Evolutionary conservation across 2,113 vertebrate genomes (phyloP).

Genomic region (Vulpes lagopus): DNA sequence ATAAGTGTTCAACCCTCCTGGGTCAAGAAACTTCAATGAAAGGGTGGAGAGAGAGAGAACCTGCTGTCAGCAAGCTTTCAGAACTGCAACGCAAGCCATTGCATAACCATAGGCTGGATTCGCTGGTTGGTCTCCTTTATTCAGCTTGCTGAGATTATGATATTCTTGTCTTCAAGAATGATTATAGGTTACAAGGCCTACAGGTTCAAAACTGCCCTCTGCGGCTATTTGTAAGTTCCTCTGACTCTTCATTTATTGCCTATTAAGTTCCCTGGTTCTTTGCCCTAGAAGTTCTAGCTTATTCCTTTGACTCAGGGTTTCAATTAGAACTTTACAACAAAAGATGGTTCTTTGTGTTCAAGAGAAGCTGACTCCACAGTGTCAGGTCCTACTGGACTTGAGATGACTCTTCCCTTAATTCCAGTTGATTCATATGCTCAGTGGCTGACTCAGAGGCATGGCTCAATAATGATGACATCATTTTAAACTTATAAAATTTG

Average conservation of each 20-base stretch:
- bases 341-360: conserved; percentile 9
- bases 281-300: conserved; percentile 13
- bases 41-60: conserved; percentile 12
- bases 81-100: conserved; percentile 56
- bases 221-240: conserved; percentile 19
- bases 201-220: conserved; percentile 59
- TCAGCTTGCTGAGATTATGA: not conserved
- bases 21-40: conserved; percentile 63
- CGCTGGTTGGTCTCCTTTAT: conserved; percentile 52
- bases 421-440: conserved; percentile 69
- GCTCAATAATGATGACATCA: conserved; percentile 69
- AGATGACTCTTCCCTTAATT: conserved; percentile 31
- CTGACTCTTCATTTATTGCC: not conserved
- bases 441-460: conserved; percentile 75
- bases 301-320: conserved; percentile 26
- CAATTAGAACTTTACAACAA: conserved; percentile 34
- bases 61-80: conserved; percentile 62
- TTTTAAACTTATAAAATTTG: conserved; percentile 58
- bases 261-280: not conserved
- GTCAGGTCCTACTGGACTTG: not conserved
- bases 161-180: conserved; percentile 29
- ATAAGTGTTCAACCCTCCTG: not conserved
- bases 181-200: conserved; percentile 28
- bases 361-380: not conserved
- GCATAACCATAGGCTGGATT: conserved; percentile 16